Evolutionary conservation across 2,888 invertebrate species (phyloP).

Genomic region (Calephelis perditalis): DNA sequence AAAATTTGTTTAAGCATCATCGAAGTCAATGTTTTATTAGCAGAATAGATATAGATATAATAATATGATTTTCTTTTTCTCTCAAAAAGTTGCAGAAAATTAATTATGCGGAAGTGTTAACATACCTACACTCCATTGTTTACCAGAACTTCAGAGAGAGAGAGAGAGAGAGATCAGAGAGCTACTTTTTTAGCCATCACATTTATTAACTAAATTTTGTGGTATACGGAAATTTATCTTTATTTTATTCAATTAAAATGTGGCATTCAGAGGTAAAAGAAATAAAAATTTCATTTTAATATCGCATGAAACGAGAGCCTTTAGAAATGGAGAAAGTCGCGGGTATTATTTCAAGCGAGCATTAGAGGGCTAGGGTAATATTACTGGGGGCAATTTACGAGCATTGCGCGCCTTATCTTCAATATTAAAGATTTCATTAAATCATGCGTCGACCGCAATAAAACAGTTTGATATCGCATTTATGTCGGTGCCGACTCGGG

Average conservation of each 20-base stretch:
- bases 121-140: no score
- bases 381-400: constrained; percentile 57
- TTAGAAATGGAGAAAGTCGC: constrained; percentile 39
- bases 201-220: no score
- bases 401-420: constrained; percentile 57
- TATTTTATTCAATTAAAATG: constrained; percentile 29
- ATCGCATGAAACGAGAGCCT: constrained; percentile 31
- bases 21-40: no score
- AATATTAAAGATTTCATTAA: constrained; percentile 77
- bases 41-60: no score
- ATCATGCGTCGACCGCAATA: constrained; percentile 68
- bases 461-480: constrained; percentile 75
- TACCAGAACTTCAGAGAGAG: no score
- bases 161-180: no score
- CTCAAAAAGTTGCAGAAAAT: no score
- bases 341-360: constrained; percentile 44
- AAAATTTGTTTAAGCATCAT: no score
- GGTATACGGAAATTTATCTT: constrained; percentile 19
- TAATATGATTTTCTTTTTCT: no score
- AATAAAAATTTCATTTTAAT: constrained; percentile 35
- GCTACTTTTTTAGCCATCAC: neutral
- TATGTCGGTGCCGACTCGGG: constrained; percentile 55
- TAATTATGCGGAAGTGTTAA: no score
- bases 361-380: constrained; percentile 43
- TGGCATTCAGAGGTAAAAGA: constrained; percentile 15